A percentile compares a stretch with the other conserved stretches of the same genome.
phyloP scores from a whole-genome alignment of 2,797 vertebrate species.

The Notamacropus eugenii region DNA sequence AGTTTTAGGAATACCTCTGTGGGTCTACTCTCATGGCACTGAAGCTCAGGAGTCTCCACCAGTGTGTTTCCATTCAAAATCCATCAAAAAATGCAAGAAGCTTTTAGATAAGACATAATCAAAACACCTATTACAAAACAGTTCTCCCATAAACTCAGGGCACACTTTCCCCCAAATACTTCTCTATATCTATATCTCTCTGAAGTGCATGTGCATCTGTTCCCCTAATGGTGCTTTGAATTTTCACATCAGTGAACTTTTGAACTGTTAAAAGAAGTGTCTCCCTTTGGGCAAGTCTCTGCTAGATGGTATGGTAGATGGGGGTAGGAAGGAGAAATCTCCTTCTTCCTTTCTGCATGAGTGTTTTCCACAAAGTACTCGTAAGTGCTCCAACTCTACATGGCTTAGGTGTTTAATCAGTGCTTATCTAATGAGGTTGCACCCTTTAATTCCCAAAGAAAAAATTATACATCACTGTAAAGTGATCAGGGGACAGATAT shows the following conservation, averaged over 20 bases:
- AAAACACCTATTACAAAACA: background rate
- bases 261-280: background rate
- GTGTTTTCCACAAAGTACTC: background rate
- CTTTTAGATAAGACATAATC: background rate
- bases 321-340: background rate
- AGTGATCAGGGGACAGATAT: background rate
- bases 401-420: background rate
- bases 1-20: background rate
- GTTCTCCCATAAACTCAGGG: background rate
- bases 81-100: background rate
- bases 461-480: background rate
- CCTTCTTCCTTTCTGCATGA: background rate
- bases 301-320: background rate
- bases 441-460: background rate
- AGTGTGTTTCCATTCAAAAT: background rate
- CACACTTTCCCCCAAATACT: background rate
- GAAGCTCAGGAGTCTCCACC: background rate
- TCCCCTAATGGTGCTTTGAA: background rate
- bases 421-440: background rate
- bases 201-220: background rate
- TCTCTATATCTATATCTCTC: background rate
- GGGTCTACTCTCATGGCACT: background rate
- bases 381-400: background rate
- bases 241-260: background rate
- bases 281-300: background rate